Evolutionary conservation across 92 coral and sea anemone genomes (phyloP).

Genomic region (Porites lobata): DNA sequence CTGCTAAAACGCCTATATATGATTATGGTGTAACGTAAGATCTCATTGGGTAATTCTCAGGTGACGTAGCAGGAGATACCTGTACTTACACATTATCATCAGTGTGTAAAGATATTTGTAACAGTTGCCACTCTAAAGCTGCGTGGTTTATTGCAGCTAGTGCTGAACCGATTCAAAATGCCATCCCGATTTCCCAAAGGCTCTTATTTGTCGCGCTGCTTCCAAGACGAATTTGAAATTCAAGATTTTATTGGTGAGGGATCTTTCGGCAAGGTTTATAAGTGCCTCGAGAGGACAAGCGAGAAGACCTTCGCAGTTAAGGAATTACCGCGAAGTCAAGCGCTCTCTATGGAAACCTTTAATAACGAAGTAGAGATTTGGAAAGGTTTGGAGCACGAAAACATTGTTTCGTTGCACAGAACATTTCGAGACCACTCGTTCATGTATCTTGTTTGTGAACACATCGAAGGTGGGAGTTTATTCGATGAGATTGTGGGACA

Average conservation of each 20-base stretch:
- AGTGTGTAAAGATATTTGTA: too few species aligned
- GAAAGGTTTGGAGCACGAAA: conserved; percentile 83
- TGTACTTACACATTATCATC: too few species aligned
- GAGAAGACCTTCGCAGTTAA: conserved; percentile 73
- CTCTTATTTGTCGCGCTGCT: not conserved
- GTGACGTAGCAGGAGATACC: conserved; percentile 2
- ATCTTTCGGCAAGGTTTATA: conserved; percentile 82
- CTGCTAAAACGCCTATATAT: not conserved
- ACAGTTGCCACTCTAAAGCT: too few species aligned
- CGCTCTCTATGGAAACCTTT: conserved; percentile 39
- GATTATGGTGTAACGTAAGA: not conserved
- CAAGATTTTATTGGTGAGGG: conserved; percentile 82
- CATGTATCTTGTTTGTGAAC: conserved; percentile 77
- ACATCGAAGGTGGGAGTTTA: conserved; percentile 78
- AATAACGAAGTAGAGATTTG: conserved; percentile 83
- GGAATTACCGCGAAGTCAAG: conserved; percentile 56
- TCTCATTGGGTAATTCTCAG: conserved; percentile 9
- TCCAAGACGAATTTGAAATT: conserved; percentile 69
- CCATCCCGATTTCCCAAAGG: conserved; percentile 4
- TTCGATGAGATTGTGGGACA: conserved; percentile 82
- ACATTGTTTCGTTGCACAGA: conserved; percentile 78
- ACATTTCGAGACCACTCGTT: conserved; percentile 58
- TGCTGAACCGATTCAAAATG: not conserved
- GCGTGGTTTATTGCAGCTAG: not conserved
- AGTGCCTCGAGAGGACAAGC: conserved; percentile 68